Evolutionary conservation across 2,113 vertebrate species (phyloP), one percentile per base, ranked within the genome.

Genomic region (Aegotheles bennettii): DNA sequence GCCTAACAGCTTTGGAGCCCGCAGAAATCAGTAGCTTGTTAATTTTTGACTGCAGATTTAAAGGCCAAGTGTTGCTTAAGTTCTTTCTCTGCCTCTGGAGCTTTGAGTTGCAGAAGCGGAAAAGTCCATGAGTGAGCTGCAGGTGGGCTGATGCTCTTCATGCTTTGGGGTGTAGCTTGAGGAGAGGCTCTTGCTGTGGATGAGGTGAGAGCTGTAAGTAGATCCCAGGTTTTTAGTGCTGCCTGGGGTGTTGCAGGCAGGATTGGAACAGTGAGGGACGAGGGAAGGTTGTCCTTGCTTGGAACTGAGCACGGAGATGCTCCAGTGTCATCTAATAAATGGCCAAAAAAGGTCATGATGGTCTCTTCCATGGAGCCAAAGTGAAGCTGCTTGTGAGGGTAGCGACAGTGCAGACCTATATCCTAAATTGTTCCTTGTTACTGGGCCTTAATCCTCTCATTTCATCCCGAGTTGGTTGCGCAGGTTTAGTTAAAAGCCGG

Each of bases 21-120:
- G 76, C 71, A n/a, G 73, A 24, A 84, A 33, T 64, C 25, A n/a
- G 71, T 26, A 53, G 51, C 73, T 64, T 60, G 92, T 96, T 96
- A 94, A 96, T 90, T 93, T 97, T 96, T 96, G 90, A 94, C 92
- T 64, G 79, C 29, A 43, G 40, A 20, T 90, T 86, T 40, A 40
- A 59, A 78, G 73, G 80, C 84, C 77, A 40, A 26, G 65, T 10
- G 12, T 96, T 94, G 85, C 14, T 4, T 87, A 91, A 96, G 90
- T 60, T 59, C 33, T 56, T 29, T 33, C 28, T 59, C 50, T 86
- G 54, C 59, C 79, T 45, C 71, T 33, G 75, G 31, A 70, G 59
- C 29, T 73, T 4, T 25, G 53, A 3, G 2, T 10, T 57, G 59
- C 74, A 59, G 79, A 45, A 54, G 36, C 28, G 7, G 56, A 28